These are phyloP conservation scores for Agriotes lineatus DNA, from an alignment of 2,888 invertebrate species.

Conservation along the genomic window DNA sequence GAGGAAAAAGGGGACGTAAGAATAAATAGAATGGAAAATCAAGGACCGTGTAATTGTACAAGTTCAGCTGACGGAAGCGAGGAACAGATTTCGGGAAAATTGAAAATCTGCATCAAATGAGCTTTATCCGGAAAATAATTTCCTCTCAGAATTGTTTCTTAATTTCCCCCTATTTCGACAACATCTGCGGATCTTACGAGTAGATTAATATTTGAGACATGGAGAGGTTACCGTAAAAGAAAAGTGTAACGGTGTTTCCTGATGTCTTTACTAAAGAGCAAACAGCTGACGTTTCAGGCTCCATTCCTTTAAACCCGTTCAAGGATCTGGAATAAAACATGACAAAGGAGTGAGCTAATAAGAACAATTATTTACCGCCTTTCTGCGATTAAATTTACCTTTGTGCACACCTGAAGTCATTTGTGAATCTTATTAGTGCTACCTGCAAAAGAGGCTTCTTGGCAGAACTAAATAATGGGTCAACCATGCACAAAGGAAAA, in stretches of 20 bases:
- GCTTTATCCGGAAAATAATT: background rate
- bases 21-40: constrained; percentile 37
- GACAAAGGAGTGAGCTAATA: too few species aligned
- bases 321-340: too few species aligned
- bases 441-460: background rate
- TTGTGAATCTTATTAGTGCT: background rate
- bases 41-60: constrained; percentile 33
- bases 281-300: too few species aligned
- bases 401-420: constrained; percentile 1
- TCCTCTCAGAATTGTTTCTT: background rate
- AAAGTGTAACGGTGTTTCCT: too few species aligned
- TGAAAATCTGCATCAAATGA: constrained; percentile 24
- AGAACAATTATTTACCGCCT: too few species aligned
- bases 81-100: constrained; percentile 18
- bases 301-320: too few species aligned
- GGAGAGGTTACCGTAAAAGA: too few species aligned
- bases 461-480: background rate
- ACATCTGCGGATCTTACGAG: too few species aligned
- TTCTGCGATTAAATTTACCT: too few species aligned
- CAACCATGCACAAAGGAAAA: constrained; percentile 12
- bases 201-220: too few species aligned
- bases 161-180: background rate
- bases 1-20: constrained; percentile 18
- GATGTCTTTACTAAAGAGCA: too few species aligned
- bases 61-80: constrained; percentile 27